Conservation (phyloP, 2,797 vertebrate genomes). For the Xyrichtys novacula region DNA sequence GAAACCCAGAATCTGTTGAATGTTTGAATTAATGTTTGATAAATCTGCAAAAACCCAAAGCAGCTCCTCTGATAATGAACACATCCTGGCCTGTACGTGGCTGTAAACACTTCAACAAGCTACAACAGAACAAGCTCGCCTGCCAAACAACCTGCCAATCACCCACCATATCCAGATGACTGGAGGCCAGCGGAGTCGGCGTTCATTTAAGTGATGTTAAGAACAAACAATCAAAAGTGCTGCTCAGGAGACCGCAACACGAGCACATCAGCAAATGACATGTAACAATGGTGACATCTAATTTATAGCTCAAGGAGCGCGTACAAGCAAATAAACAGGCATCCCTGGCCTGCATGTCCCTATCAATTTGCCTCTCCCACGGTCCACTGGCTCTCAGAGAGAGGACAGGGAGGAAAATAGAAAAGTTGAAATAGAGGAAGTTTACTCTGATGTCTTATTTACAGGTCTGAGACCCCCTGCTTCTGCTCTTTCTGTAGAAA, state of each 20-base stretch:
- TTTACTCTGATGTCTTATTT: slow-evolving; percentile 76
- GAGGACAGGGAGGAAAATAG: slow-evolving; percentile 36
- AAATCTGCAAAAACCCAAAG: slow-evolving; percentile 8
- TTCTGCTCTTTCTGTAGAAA: slow-evolving; percentile 16
- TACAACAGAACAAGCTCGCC: slow-evolving; percentile 37
- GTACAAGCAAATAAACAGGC: slow-evolving; percentile 86
- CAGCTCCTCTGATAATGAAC: slow-evolving; percentile 32
- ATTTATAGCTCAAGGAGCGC: slow-evolving; percentile 83
- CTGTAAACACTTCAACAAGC: slow-evolving; percentile 37
- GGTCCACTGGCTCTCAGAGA: slow-evolving; percentile 62
- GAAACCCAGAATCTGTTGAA: neutral
- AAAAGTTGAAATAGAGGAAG: slow-evolving; percentile 67
- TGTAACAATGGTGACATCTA: slow-evolving; percentile 83
- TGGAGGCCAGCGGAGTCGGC: slow-evolving; percentile 58
- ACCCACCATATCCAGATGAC: slow-evolving; percentile 52
- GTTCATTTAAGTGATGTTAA: slow-evolving; percentile 78
- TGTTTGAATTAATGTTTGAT: slow-evolving; percentile 9
- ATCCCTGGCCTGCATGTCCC: slow-evolving; percentile 69
- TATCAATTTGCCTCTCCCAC: slow-evolving; percentile 81
- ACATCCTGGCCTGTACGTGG: neutral
- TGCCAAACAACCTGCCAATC: slow-evolving; percentile 73
- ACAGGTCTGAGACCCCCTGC: slow-evolving; percentile 35
- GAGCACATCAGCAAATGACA: slow-evolving; percentile 74
- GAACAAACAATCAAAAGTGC: slow-evolving; percentile 81
- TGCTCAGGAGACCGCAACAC: slow-evolving; percentile 61